Evolutionary conservation across 2,797 vertebrate genomes (phyloP).

Genomic region (Enteromius argenteus): DNA sequence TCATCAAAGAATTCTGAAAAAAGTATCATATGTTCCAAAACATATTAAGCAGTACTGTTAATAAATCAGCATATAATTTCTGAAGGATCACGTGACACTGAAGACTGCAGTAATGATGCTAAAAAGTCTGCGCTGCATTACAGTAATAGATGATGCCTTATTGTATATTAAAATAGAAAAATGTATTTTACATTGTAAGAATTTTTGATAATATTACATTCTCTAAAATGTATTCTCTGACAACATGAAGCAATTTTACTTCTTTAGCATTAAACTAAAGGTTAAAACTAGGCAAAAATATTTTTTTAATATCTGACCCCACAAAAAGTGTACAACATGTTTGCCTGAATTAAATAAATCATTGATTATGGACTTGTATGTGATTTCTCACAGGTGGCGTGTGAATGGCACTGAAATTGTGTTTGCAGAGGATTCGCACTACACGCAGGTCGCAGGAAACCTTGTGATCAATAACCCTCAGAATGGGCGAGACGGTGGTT

Average conservation of each 20-base stretch:
- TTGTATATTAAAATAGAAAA: too few relatives aligned
- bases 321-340: not conserved
- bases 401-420: slow-evolving; percentile 91
- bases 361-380: not conserved
- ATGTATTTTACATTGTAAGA: too few relatives aligned
- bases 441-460: slow-evolving; percentile 89
- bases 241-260: not conserved
- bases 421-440: slow-evolving; percentile 83
- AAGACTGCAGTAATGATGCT: too few relatives aligned
- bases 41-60: too few relatives aligned
- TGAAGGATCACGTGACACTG: too few relatives aligned
- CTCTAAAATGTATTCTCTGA: not conserved
- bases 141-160: too few relatives aligned
- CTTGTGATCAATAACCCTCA: slow-evolving; percentile 89
- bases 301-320: not conserved
- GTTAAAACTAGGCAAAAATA: not conserved
- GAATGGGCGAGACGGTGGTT: slow-evolving; percentile 84
- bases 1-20: too few relatives aligned
- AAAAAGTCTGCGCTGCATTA: too few relatives aligned
- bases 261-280: not conserved
- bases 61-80: too few relatives aligned
- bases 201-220: too few relatives aligned
- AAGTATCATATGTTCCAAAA: too few relatives aligned
- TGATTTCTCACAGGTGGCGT: slow-evolving; percentile 84
- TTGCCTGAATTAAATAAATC: not conserved